Conservation (phyloP, 2,888 invertebrate genomes). For the Conops quadrifasciatus region DNA sequence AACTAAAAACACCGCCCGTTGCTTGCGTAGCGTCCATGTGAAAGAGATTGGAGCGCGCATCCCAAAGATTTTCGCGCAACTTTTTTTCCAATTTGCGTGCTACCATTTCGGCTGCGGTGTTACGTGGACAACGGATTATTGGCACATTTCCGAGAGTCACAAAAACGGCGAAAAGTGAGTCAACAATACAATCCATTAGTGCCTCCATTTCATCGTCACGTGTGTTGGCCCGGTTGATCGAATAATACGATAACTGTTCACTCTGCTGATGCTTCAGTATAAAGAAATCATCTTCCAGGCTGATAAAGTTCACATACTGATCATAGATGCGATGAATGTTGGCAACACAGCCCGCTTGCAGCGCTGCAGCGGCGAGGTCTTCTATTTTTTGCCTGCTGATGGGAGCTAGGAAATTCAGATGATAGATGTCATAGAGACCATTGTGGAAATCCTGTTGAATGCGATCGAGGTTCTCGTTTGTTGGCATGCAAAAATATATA, state of each 20-base stretch:
- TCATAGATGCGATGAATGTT: slow-evolving; percentile 96
- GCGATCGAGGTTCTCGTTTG: slow-evolving; percentile 93
- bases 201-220: slow-evolving; percentile 95
- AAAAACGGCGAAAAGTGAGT: slow-evolving; percentile 96
- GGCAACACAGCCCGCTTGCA: slow-evolving; percentile 89
- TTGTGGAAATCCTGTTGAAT: slow-evolving; percentile 91
- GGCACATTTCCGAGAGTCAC: slow-evolving; percentile 87
- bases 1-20: slow-evolving; percentile 77
- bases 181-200: slow-evolving; percentile 93
- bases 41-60: slow-evolving; percentile 95
- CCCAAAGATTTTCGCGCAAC: slow-evolving; percentile 94
- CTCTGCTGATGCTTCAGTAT: slow-evolving; percentile 91
- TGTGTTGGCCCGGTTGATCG: slow-evolving; percentile 92
- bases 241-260: slow-evolving; percentile 92
- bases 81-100: slow-evolving; percentile 97
- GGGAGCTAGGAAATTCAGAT: slow-evolving; percentile 96
- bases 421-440: slow-evolving; percentile 92
- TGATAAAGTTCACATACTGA: slow-evolving; percentile 98
- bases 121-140: slow-evolving; percentile 77
- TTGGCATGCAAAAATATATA: slow-evolving; percentile 96
- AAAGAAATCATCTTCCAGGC: slow-evolving; percentile 97
- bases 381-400: slow-evolving; percentile 93
- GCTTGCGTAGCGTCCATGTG: slow-evolving; percentile 82
- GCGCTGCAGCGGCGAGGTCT: slow-evolving; percentile 90
- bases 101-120: slow-evolving; percentile 98